Conservation (phyloP, 2,113 vertebrate genomes). For the Plecturocebus donacophilus region DNA sequence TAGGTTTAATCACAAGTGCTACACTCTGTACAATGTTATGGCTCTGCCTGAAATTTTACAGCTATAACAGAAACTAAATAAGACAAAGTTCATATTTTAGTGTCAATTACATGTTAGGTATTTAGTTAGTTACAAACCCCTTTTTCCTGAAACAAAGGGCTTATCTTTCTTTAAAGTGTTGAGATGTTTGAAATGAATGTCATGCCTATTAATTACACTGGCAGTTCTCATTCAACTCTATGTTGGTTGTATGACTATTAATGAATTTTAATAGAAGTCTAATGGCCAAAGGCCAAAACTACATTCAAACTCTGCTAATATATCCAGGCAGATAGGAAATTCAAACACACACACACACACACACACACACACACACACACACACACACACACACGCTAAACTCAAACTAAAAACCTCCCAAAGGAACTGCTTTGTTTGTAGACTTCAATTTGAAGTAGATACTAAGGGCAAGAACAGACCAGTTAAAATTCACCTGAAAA, state of each 20-base stretch:
- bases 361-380: background rate
- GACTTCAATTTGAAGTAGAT: slow-evolving; percentile 92
- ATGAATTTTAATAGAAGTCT: slow-evolving; percentile 82
- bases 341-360: slow-evolving; percentile 48
- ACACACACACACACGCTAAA: slow-evolving; percentile 37
- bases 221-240: slow-evolving; percentile 66
- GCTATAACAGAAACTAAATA: slow-evolving; percentile 69
- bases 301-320: slow-evolving; percentile 86
- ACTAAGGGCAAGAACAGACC: slow-evolving; percentile 85
- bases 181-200: slow-evolving; percentile 71
- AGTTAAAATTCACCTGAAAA: slow-evolving; percentile 82
- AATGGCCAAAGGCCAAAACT: slow-evolving; percentile 82
- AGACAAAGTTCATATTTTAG: slow-evolving; percentile 67
- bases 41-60: slow-evolving; percentile 72
- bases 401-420: slow-evolving; percentile 84
- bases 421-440: slow-evolving; percentile 87
- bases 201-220: slow-evolving; percentile 54
- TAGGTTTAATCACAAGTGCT: slow-evolving; percentile 70
- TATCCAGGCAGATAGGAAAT: slow-evolving; percentile 84
- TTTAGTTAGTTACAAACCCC: slow-evolving; percentile 62
- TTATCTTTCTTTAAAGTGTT: slow-evolving; percentile 57
- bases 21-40: slow-evolving; percentile 56
- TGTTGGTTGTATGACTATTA: slow-evolving; percentile 76
- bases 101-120: slow-evolving; percentile 65
- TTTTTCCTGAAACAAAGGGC: slow-evolving; percentile 66